Base-by-base conservation (phyloP, 2,797 vertebrate genomes). In the Chiroxiphia lanceolata region DNA sequence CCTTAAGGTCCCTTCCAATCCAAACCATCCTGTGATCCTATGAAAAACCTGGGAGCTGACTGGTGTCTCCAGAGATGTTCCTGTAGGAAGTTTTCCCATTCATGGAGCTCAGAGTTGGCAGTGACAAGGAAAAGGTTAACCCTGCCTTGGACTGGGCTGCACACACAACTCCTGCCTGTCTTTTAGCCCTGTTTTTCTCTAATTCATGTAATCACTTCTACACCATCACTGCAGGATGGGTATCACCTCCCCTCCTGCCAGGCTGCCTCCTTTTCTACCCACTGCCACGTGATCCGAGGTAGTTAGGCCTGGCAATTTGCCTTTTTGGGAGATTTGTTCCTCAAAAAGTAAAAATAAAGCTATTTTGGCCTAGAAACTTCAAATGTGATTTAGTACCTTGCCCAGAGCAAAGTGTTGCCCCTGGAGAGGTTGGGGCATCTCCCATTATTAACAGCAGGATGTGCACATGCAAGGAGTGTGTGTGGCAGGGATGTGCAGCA, bases 301-400 rank as follows among this genome's bases (percentile, higher is more conserved):
- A 53, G 27, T 22, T 36, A 71, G 23, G 27, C 44, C 56, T 50
- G 33, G 19, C 93, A 83, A 70, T 56, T 23, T 10, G 0, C 51
- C 54, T 20, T n/a, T 82, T 92, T 2, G 48, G 54, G 68, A 80
- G 85, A 31, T 71, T 91, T 48, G 78, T 86, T 83, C 25, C 61
- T 90, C 45, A 80, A 67, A 85, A 91, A 78, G 27, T 6, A 48
- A 42, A 81, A 84, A 40, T 33, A 27, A n/a, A 93, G 89, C 48
- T 44, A 56, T 56, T 93, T 65, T 91, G 91, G 64, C 93, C 95
- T 94, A 94, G 91, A 96, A 96, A 95, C 87, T 91, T 95, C 93
- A 94, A 45, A 60, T 63, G 48, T 95, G 91, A 94, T 96, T 94
- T 87, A 95, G 84, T 74, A 25, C 79, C 71, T 87, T 74, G 84